Evolutionary conservation across 2,888 invertebrate genomes (phyloP).

Genomic region (Malachius bipustulatus): DNA sequence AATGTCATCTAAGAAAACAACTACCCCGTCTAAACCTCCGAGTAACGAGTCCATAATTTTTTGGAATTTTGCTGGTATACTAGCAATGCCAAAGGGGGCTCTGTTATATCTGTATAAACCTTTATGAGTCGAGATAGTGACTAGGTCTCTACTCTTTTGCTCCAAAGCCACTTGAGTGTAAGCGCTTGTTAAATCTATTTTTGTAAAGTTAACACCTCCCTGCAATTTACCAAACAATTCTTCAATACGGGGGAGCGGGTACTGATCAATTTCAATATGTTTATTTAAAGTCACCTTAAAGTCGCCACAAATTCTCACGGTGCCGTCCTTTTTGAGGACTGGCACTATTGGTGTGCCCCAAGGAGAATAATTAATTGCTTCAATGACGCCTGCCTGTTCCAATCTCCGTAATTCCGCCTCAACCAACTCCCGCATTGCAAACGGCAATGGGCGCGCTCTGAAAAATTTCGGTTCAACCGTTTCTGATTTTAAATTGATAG

Average conservation of each 20-base stretch:
- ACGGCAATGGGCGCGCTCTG: conserved; percentile 6
- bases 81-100: too few species aligned
- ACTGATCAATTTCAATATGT: conserved; percentile 21
- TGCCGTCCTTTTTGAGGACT: conserved; percentile 13
- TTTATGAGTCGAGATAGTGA: too few species aligned
- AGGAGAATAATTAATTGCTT: conserved; percentile 11
- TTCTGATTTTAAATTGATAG: conserved; percentile 7
- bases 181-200: conserved; percentile 14
- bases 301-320: conserved; percentile 15
- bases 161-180: conserved; percentile 13
- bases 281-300: conserved; percentile 23
- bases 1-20: conserved; percentile 24
- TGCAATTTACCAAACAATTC: conserved; percentile 19
- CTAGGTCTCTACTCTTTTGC: conserved; percentile 16
- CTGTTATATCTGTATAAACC: too few species aligned
- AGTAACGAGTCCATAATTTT: too few species aligned
- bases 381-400: conserved; percentile 12
- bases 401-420: conserved; percentile 12
- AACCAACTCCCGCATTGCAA: conserved; percentile 10
- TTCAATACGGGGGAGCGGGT: conserved; percentile 21
- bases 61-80: too few species aligned
- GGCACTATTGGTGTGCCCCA: conserved; percentile 15
- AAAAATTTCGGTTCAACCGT: conserved; percentile 6
- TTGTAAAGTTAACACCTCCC: conserved; percentile 20
- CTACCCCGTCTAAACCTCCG: too few species aligned